phyloP scores from a whole-genome alignment of 2,797 vertebrate genomes.

The Buphagus erythrorhynchus region DNA sequence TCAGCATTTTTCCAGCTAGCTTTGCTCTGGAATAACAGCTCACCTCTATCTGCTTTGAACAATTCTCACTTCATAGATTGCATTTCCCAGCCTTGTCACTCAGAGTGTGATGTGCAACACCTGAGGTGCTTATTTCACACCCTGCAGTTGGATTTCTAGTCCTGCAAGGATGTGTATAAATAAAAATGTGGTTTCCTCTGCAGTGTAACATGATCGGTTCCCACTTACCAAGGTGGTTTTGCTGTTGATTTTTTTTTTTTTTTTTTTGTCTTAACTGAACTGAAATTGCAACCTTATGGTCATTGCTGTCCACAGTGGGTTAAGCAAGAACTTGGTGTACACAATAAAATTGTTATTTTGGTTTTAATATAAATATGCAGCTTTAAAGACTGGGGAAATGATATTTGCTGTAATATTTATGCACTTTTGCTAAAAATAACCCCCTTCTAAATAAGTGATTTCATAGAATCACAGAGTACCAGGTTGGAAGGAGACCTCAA shows the following conservation, averaged over 20 bases:
- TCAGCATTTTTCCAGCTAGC: neutral
- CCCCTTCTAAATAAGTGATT: neutral
- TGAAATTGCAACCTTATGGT: neutral
- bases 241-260: neutral
- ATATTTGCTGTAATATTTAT: neutral
- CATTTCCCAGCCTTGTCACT: neutral
- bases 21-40: neutral
- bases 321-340: neutral
- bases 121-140: neutral
- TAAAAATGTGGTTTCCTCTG: neutral
- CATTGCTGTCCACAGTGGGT: accelerated
- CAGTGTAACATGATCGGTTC: neutral
- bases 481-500: neutral
- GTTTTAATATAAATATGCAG: neutral
- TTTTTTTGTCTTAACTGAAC: neutral
- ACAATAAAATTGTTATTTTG: neutral
- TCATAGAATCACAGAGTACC: neutral
- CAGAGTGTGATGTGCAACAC: neutral
- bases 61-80: neutral
- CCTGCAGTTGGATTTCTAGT: neutral
- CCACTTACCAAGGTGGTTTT: neutral
- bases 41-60: neutral
- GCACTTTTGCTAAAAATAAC: neutral
- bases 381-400: neutral
- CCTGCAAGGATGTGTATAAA: neutral